phyloP scores from a whole-genome alignment of 2,888 invertebrate species.

The Pycnomerus fuliginosus region DNA sequence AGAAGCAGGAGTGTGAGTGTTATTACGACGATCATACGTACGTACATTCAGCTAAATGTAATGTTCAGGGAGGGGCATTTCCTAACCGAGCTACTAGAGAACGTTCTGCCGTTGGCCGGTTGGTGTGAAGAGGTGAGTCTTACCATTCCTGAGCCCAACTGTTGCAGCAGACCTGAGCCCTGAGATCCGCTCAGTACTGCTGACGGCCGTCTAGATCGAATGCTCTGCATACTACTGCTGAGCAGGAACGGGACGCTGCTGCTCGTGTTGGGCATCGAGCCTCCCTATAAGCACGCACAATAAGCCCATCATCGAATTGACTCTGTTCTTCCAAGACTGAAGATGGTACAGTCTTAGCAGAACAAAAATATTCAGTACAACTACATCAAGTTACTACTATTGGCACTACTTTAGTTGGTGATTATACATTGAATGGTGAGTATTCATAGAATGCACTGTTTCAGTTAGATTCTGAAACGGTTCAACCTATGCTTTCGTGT shows the following conservation, averaged over 20 bases:
- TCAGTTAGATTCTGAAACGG: too few relatives aligned
- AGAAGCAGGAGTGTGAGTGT: slow-evolving; percentile 45
- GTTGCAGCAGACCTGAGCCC: slow-evolving; percentile 76
- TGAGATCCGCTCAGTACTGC: slow-evolving; percentile 70
- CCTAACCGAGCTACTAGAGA: slow-evolving; percentile 63
- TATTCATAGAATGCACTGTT: too few relatives aligned
- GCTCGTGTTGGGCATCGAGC: slow-evolving; percentile 87
- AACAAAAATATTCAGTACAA: too few relatives aligned
- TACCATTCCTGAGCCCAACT: slow-evolving; percentile 92
- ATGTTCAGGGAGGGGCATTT: slow-evolving; percentile 78
- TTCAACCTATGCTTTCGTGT: too few relatives aligned
- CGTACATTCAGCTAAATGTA: slow-evolving; percentile 61
- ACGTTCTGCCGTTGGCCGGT: slow-evolving; percentile 56
- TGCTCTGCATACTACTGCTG: slow-evolving; percentile 76
- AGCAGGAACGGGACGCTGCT: slow-evolving; percentile 85
- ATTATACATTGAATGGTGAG: too few relatives aligned
- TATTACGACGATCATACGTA: slow-evolving; percentile 37
- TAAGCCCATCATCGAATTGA: neutral
- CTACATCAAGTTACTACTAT: too few relatives aligned
- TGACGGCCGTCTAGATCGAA: slow-evolving; percentile 72
- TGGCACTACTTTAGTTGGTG: too few relatives aligned
- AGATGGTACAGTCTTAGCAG: too few relatives aligned
- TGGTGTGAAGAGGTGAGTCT: slow-evolving; percentile 69
- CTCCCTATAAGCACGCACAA: slow-evolving; percentile 63
- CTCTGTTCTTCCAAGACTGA: neutral